Conservation (phyloP, 2,888 invertebrate genomes). For the Listrodromus nycthemerus region DNA sequence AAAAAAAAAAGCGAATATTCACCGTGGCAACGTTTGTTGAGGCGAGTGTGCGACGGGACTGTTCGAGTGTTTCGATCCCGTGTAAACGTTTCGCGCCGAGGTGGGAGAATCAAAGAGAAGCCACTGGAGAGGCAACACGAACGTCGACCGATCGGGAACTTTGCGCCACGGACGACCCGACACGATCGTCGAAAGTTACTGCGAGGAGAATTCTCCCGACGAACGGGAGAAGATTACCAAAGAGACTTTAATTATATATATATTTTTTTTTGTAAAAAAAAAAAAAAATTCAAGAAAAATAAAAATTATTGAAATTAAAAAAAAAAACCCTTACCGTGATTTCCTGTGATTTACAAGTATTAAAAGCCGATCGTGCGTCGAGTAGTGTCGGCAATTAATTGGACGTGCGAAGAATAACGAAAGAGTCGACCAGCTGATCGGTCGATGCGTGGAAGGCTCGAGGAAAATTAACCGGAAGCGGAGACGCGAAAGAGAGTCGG, state of each 20-base stretch:
- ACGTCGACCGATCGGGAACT: no score
- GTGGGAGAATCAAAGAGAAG: no score
- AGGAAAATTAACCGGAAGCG: constrained; percentile 38
- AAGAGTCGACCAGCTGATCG: not conserved
- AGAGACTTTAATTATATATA: not conserved
- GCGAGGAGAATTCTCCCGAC: not conserved
- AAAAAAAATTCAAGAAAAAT: not conserved
- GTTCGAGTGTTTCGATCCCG: constrained; percentile 12
- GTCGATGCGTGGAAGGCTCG: not conserved
- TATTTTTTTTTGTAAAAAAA: not conserved
- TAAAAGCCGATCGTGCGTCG: not conserved
- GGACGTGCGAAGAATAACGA: not conserved
- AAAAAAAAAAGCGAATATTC: not conserved
- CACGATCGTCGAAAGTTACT: not conserved
- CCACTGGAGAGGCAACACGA: no score
- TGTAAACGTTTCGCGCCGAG: not conserved
- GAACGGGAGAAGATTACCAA: not conserved
- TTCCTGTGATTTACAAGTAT: constrained; percentile 37
- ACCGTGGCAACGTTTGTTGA: not conserved
- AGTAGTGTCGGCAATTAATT: not conserved
- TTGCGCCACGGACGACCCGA: not conserved
- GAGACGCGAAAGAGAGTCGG: constrained; percentile 25
- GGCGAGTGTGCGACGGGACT: not conserved
- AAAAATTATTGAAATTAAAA: not conserved
- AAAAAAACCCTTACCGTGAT: constrained; percentile 14